phyloP scores from a whole-genome alignment of 2,797 vertebrate species.

The Basileuterus tristriatus region DNA sequence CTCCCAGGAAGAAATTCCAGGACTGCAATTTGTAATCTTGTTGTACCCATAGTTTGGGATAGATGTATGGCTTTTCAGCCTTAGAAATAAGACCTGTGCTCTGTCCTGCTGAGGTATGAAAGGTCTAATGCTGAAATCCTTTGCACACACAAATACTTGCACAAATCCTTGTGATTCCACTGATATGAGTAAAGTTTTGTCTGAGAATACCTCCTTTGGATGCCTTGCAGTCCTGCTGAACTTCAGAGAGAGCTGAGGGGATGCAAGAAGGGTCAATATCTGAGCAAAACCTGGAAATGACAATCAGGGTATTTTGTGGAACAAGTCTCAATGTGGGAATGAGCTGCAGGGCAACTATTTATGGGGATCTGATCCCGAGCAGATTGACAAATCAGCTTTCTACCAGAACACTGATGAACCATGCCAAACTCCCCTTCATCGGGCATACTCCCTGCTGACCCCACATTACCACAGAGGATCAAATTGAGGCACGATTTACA shows the following conservation, averaged over 20 bases:
- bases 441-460: no score
- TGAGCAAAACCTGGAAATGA: accelerated
- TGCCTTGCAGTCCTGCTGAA: background rate
- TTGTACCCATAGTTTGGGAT: background rate
- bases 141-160: background rate
- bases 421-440: accelerated
- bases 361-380: background rate
- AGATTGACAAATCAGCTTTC: background rate
- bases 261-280: background rate
- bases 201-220: background rate
- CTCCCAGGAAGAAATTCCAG: background rate
- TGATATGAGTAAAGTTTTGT: background rate
- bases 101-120: background rate
- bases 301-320: background rate
- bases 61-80: background rate
- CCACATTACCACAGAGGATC: background rate
- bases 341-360: background rate
- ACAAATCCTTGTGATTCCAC: background rate
- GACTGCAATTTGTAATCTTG: background rate
- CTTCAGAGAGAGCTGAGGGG: background rate
- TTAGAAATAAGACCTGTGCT: no score
- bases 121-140: background rate
- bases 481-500: accelerated
- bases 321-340: background rate
- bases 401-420: background rate